These are phyloP conservation scores for Sander vitreus DNA, from an alignment of 2,113 vertebrate genomes.

Conservation along the genomic window DNA sequence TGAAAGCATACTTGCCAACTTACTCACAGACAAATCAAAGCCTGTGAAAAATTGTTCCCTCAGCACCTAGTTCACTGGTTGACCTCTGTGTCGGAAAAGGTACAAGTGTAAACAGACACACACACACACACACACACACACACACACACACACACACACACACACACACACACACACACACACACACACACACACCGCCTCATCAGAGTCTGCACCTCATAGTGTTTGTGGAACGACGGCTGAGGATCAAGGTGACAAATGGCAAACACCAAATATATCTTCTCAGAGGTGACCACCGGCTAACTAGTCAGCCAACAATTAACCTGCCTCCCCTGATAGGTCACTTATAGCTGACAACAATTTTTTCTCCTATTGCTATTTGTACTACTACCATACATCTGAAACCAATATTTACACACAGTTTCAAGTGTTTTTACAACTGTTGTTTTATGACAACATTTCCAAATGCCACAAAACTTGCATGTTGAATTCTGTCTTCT, in stretches of 20 bases:
- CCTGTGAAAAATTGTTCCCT: conserved; percentile 71
- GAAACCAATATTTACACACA: background rate
- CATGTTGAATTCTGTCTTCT: too few relatives aligned
- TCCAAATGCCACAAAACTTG: background rate
- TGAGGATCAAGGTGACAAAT: conserved; percentile 81
- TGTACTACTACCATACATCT: background rate
- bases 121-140: conserved; percentile 4
- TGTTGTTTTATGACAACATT: background rate
- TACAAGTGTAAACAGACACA: conserved; percentile 46
- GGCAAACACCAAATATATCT: conserved; percentile 78
- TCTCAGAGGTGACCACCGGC: conserved; percentile 57
- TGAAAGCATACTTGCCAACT: conserved; percentile 80
- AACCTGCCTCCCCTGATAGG: conserved; percentile 37
- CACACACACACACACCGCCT: conserved; percentile 13
- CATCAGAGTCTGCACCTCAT: conserved; percentile 28
- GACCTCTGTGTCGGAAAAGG: conserved; percentile 65
- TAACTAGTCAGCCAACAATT: conserved; percentile 64
- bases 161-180: conserved; percentile 3
- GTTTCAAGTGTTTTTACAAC: background rate
- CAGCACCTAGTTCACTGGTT: conserved; percentile 75
- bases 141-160: conserved; percentile 38
- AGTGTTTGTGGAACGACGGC: conserved; percentile 74
- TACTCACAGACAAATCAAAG: conserved; percentile 79
- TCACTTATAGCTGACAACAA: conserved; percentile 2
- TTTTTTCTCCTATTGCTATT: background rate